phyloP scores from a whole-genome alignment of 2,113 vertebrate species.

The Manacus vitellinus region DNA sequence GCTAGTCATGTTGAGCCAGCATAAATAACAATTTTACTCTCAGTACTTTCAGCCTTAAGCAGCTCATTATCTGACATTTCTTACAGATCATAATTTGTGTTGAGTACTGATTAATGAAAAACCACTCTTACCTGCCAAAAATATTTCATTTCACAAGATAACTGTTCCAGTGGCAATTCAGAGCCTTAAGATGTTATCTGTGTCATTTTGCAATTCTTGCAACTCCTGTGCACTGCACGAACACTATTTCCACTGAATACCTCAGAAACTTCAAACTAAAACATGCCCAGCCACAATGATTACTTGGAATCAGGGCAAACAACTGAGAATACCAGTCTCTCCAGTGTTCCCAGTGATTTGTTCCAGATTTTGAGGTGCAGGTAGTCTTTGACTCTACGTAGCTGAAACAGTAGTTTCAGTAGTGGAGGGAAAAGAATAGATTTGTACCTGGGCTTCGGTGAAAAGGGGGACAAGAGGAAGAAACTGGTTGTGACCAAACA shows the following conservation, averaged over 20 bases:
- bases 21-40: neutral
- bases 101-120: neutral
- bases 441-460: neutral
- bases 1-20: neutral
- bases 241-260: neutral
- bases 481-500: neutral
- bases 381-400: rapidly evolving
- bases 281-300: neutral
- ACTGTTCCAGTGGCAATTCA: neutral
- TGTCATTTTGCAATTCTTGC: neutral
- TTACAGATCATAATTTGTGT: neutral
- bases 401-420: too few species aligned
- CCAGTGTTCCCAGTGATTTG: neutral
- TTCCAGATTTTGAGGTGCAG: neutral
- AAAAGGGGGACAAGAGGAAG: neutral
- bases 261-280: neutral
- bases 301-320: neutral
- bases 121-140: neutral
- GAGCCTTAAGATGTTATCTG: neutral
- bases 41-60: neutral
- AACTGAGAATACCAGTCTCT: neutral
- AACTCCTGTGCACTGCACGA: neutral
- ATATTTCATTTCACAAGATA: neutral
- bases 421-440: neutral
- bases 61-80: neutral